Base-by-base conservation (phyloP, 1,140 invertebrate genomes). In the Drosophila saltans region DNA sequence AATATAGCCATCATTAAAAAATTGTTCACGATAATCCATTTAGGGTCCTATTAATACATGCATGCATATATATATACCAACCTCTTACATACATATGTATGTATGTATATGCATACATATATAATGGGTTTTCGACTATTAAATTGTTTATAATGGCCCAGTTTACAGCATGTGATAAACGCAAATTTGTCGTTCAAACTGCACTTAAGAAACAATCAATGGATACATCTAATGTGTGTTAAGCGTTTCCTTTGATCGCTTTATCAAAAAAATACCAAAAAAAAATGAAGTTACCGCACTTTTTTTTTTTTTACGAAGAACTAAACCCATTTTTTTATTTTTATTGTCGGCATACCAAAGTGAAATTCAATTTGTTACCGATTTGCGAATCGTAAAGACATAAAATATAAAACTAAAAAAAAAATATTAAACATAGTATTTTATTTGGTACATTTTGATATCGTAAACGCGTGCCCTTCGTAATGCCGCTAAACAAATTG, bases 301-400 rank as follows among this genome's bases (percentile, higher is more conserved):
- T 30, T 30, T 16, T 16, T 16, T 16, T 16, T 16, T 16, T 16
- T 36, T 36, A 36, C 3, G 6, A 5, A 36, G 33, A 36, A 36
- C 33, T 36, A 36, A 7, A 5, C 33, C 6, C 6, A 4, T 36
- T 36, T 36, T 36, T 36, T 0, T 7, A 0, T 8, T 21, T 45
- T 48, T 48, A 7, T 16, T 8, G 45, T 52, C 45, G 45, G 45
- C 45, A 26, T 26, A 52, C 8, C 24, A 52, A 26, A 52, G 45
- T 21, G 2, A 21, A 48, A 16, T 16, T 52, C 9, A 52, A 21
- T 52, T 24, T 8, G 21, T 8, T 8, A 66, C 65, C 64, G 68
- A 52, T 26, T 52, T 24, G 45, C 45, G 21, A 52, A 66, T 69
- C 64, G 68, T 57, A 28, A 33, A 56, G 6, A 8, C 28, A 72